Evolutionary conservation across 1,140 invertebrate species (phyloP).

Genomic region (Bombus terrestris): DNA sequence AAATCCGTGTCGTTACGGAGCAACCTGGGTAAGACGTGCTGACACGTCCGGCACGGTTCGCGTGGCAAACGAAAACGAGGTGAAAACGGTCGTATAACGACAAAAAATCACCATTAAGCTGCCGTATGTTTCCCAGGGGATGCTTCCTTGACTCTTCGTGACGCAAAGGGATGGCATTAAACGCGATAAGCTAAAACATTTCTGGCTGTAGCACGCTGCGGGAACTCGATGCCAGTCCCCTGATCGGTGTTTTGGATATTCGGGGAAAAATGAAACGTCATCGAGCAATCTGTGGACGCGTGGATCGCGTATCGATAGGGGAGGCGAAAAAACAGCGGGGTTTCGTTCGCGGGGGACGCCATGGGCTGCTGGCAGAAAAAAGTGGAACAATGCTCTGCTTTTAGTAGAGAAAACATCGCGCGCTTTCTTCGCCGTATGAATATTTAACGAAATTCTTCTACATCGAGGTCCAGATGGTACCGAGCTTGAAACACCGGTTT

Average conservation of each 20-base stretch:
- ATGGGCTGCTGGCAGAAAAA: slow-evolving; percentile 22
- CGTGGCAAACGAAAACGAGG: slow-evolving; percentile 54
- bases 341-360: slow-evolving; percentile 3
- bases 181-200: slow-evolving; percentile 82
- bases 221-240: slow-evolving; percentile 45
- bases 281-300: background rate
- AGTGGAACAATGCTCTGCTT: slow-evolving; percentile 59
- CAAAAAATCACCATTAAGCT: slow-evolving; percentile 81
- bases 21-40: slow-evolving; percentile 31
- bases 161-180: slow-evolving; percentile 70
- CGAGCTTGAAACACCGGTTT: background rate
- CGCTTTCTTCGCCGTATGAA: background rate
- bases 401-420: slow-evolving; percentile 76
- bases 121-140: slow-evolving; percentile 77
- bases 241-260: slow-evolving; percentile 45
- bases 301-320: slow-evolving; percentile 31
- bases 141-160: slow-evolving; percentile 58
- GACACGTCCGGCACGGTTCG: slow-evolving; percentile 7
- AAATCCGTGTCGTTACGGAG: slow-evolving; percentile 16
- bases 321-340: background rate
- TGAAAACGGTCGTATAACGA: slow-evolving; percentile 72
- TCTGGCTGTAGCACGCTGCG: slow-evolving; percentile 60
- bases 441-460: slow-evolving; percentile 1
- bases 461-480: background rate
- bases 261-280: slow-evolving; percentile 51